Evolutionary conservation across 2,888 invertebrate genomes (phyloP), one percentile per base, ranked within the genome.

Genomic region (Caenorhabditis sp.): DNA sequence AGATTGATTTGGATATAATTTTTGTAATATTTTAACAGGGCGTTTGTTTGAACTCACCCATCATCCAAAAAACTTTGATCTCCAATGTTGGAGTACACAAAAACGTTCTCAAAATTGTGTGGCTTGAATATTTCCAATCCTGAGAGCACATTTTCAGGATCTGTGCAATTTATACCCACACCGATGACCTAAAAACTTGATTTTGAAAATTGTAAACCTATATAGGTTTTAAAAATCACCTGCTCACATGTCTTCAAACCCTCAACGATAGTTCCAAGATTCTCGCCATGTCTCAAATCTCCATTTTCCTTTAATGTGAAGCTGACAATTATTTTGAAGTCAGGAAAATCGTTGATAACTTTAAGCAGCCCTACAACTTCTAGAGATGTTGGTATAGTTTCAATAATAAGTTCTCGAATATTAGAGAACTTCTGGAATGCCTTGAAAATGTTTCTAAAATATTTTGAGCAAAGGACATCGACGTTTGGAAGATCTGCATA

Each of bases 91-190:
- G 74, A 70, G 21, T 67, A 74, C 7, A 74, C 70, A 26, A 74
- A 66, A 17, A 74, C 31, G 10, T 70, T 38, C 0, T 31, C 14
- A 49, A 74, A 74, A 1, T 53, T 8, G 21, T 12, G 61, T 0
- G 60, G 31, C 17, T 54, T 4, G 12, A 74, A 20, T 25, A n/a
- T 31, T 17, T 20, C 4, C 8, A 74, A 50, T 7, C n/a, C 74
- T 1, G 60, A 49, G 3, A 60, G 12, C 17, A 74, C 60, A 27
- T 74, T 67, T 36, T 52, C 17, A 0, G 65, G 59, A 25, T 74
- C 70, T 1, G 74, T 74, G 49, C 74, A 74, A 27, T 74, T 74
- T 12, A 70, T 64, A 8, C 74, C 74, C 2, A 74, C 50, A 26
- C 74, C 70, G 2, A 67, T 1, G 5, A 63, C 14, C 63, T 68